Conservation (phyloP, 1,140 invertebrate genomes). For the Tachypleus tridentatus region DNA sequence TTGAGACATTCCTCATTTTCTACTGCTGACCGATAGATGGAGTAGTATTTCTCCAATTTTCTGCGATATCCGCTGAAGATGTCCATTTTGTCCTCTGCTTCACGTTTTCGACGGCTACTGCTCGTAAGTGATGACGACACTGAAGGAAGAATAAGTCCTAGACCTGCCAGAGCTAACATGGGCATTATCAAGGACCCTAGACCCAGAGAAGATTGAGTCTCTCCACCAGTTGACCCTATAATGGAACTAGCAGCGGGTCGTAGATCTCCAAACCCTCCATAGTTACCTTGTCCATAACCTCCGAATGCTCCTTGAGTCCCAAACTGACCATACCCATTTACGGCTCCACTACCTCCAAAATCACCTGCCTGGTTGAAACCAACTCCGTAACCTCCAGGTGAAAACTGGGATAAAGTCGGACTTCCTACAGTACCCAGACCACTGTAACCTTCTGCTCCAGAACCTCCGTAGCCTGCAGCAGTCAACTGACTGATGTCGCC, state of each 20-base stretch:
- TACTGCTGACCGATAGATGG: constrained; percentile 26
- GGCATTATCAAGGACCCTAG: constrained; percentile 27
- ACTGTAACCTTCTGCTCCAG: not conserved
- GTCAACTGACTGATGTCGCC: not conserved
- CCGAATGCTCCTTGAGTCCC: constrained; percentile 6
- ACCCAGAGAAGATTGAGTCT: constrained; percentile 17
- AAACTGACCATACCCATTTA: constrained; percentile 1
- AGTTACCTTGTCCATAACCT: constrained; percentile 3
- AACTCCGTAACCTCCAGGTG: constrained; percentile 1
- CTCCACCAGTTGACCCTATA: constrained; percentile 10
- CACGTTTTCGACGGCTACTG: constrained; percentile 1
- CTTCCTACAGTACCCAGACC: not conserved
- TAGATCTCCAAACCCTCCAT: constrained; percentile 4
- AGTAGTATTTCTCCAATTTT: constrained; percentile 18
- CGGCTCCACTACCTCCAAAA: constrained; percentile 2
- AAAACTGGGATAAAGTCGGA: constrained; percentile 3
- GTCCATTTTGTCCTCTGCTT: too few relatives aligned
- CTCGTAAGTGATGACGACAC: constrained; percentile 23
- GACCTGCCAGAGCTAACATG: constrained; percentile 26
- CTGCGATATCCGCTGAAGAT: too few relatives aligned
- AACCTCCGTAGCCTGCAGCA: not conserved
- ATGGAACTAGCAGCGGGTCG: constrained; percentile 10
- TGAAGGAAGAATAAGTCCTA: constrained; percentile 26
- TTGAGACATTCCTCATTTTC: constrained; percentile 30
- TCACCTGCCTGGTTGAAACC: constrained; percentile 3